Evolutionary conservation across 1,140 invertebrate genomes (phyloP).

Genomic region (Steinernema feltiae): DNA sequence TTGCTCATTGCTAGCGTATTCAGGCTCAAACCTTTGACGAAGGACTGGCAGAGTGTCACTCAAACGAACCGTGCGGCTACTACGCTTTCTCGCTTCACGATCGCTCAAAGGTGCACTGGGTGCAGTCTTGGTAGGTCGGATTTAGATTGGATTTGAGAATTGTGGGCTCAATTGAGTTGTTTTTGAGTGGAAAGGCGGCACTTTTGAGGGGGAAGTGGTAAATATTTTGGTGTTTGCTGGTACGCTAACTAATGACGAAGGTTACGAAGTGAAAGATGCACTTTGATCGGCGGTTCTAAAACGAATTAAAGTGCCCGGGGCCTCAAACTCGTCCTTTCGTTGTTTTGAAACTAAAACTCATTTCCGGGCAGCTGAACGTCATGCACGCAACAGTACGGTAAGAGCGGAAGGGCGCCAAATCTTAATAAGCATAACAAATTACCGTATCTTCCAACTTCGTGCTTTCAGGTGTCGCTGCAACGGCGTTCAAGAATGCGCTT

Average conservation of each 20-base stretch:
- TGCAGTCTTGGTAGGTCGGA: not conserved
- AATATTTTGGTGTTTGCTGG: no score
- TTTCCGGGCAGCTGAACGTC: no score
- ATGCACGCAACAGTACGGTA: no score
- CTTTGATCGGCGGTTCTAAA: no score
- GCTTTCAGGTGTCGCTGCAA: not conserved
- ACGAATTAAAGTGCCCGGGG: no score
- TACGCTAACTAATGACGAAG: no score
- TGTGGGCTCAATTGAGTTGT: no score
- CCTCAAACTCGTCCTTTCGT: no score
- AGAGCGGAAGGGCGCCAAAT: no score
- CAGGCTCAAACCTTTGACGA: not conserved
- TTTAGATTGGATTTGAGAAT: not conserved
- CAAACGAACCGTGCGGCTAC: not conserved
- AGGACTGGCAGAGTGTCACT: not conserved
- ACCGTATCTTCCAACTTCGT: not conserved
- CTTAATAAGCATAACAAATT: not conserved
- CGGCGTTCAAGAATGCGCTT: not conserved
- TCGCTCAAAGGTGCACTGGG: not conserved
- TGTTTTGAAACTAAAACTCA: no score
- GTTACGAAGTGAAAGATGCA: no score
- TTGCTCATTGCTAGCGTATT: not conserved
- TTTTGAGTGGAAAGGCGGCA: no score
- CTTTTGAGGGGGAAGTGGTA: not conserved
- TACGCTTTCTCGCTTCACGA: constrained; percentile 1